Conservation (phyloP, 1,140 invertebrate species). For the Psix sp. region DNA sequence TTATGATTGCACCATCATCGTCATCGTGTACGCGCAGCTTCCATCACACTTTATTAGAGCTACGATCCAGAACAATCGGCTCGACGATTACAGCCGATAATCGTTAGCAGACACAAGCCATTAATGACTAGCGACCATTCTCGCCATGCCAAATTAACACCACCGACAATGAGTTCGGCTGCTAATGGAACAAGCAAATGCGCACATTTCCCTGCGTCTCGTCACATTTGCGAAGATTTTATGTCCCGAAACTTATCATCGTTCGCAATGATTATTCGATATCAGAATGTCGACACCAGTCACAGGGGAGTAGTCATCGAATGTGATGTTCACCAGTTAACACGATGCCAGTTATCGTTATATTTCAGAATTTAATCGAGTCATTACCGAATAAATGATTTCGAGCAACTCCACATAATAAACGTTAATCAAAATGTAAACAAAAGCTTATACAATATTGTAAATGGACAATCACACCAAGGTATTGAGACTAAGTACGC, state of each 20-base stretch:
- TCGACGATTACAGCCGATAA: constrained; percentile 76
- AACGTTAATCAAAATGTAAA: too few relatives aligned
- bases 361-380: constrained; percentile 1
- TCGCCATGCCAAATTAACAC: constrained; percentile 70
- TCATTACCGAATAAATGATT: too few relatives aligned
- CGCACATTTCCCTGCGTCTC: constrained; percentile 34
- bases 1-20: constrained; percentile 68
- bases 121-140: constrained; percentile 73
- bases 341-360: constrained; percentile 17
- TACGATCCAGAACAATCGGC: constrained; percentile 72
- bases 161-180: constrained; percentile 47
- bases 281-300: constrained; percentile 6
- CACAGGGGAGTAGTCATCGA: constrained; percentile 43
- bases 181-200: constrained; percentile 56
- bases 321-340: neutral
- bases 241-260: constrained; percentile 49
- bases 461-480: too few relatives aligned
- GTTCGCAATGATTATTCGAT: constrained; percentile 34
- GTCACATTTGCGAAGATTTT: constrained; percentile 51
- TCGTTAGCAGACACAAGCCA: constrained; percentile 74
- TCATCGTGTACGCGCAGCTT: constrained; percentile 64
- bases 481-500: too few relatives aligned
- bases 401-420: too few relatives aligned
- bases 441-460: too few relatives aligned
- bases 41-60: constrained; percentile 73